A percentile compares a stretch with the other conserved stretches of the same genome.
Evolutionary conservation across 2,113 vertebrate species (phyloP).

Genomic region (Meriones unguiculatus): DNA sequence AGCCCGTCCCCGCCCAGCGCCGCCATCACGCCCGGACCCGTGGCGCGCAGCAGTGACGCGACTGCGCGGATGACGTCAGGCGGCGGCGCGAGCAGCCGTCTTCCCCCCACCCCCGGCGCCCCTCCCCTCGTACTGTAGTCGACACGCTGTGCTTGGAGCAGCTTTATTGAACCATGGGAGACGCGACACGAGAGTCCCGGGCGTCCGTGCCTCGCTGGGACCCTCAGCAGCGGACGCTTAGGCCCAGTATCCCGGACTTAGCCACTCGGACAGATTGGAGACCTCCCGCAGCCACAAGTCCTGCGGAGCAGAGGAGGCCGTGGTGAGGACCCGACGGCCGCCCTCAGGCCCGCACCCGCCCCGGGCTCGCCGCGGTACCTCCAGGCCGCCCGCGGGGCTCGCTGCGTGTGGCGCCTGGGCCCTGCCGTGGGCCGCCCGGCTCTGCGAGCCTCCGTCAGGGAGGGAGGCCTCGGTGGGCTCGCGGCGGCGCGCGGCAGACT

Average conservation of each 20-base stretch:
- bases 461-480: background rate
- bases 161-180: conserved; percentile 38
- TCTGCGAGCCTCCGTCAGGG: background rate
- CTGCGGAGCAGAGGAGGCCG: conserved; percentile 33
- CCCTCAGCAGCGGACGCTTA: background rate
- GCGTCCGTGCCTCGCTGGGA: fast-evolving
- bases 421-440: too few relatives aligned
- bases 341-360: background rate
- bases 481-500: background rate
- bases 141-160: background rate
- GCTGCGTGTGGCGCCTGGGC: background rate
- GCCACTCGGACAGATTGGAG: conserved; percentile 79
- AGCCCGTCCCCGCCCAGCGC: conserved; percentile 79
- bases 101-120: too few relatives aligned
- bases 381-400: background rate
- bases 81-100: background rate
- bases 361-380: conserved; percentile 7
- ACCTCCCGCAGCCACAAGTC: conserved; percentile 79
- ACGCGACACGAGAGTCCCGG: fast-evolving
- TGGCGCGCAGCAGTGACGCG: conserved; percentile 78
- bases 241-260: background rate
- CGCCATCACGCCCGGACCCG: conserved; percentile 75
- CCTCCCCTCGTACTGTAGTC: background rate
- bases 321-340: background rate
- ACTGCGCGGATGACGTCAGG: conserved; percentile 25